Evolutionary conservation across 2,888 invertebrate genomes (phyloP).

Genomic region (Epsilonema sp.): DNA sequence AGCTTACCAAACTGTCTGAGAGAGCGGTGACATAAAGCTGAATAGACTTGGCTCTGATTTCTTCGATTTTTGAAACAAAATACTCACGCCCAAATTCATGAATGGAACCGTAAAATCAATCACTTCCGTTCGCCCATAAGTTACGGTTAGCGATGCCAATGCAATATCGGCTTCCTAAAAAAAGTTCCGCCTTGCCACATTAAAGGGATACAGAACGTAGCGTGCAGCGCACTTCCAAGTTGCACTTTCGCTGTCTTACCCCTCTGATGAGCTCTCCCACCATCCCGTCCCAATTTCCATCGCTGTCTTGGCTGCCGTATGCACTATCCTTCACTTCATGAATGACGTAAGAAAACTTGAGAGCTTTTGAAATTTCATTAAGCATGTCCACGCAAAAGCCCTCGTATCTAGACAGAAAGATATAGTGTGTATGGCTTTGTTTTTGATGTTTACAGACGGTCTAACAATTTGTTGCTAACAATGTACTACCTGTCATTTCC

Average conservation of each 20-base stretch:
- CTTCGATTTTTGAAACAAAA: conserved; percentile 72
- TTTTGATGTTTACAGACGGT: too few species aligned
- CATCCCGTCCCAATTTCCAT: conserved; percentile 37
- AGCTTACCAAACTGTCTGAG: conserved; percentile 40
- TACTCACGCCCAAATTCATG: conserved; percentile 89
- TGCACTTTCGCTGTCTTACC: conserved; percentile 11
- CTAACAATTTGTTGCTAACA: too few species aligned
- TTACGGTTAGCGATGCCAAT: conserved; percentile 86
- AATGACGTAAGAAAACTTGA: neutral
- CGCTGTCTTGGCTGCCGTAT: conserved; percentile 40
- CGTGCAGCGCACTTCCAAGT: neutral
- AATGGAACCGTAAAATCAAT: conserved; percentile 96
- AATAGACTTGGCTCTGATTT: conserved; percentile 55
- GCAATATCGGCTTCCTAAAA: conserved; percentile 81
- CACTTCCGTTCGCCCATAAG: conserved; percentile 76
- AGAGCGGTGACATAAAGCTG: conserved; percentile 83
- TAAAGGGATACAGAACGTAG: neutral
- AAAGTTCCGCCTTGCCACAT: neutral
- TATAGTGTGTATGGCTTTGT: too few species aligned
- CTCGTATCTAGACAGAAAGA: too few species aligned
- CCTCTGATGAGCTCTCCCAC: conserved; percentile 33
- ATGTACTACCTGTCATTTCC: conserved; percentile 1
- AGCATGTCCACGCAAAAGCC: neutral
- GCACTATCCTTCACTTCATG: neutral
- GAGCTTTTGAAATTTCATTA: neutral